Percentiles rank a stretch among this genome's conserved stretches.
Conservation (phyloP, 2,888 invertebrate genomes). For the Drosophila suboccidentalis region DNA sequence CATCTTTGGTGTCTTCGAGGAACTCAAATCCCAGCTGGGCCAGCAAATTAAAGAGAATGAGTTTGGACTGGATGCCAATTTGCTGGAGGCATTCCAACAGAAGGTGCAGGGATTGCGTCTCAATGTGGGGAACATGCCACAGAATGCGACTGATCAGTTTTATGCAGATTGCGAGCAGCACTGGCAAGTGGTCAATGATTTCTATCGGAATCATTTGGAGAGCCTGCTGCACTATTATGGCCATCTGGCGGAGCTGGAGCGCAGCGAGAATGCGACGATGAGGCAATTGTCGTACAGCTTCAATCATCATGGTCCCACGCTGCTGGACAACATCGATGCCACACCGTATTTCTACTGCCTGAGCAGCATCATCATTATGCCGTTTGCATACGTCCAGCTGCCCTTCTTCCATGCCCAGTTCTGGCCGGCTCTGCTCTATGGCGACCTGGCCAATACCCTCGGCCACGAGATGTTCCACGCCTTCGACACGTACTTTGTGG, state of each 20-base stretch:
- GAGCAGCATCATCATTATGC: constrained; percentile 74
- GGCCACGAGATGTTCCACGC: constrained; percentile 82
- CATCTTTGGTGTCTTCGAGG: constrained; percentile 65
- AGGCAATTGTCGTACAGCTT: constrained; percentile 67
- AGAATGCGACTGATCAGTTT: constrained; percentile 58
- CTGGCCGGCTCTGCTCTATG: constrained; percentile 79
- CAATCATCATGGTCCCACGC: constrained; percentile 71
- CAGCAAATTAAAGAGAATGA: constrained; percentile 57
- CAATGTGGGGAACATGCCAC: constrained; percentile 79
- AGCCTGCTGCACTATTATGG: constrained; percentile 66
- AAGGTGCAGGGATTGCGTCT: constrained; percentile 68
- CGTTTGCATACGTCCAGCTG: constrained; percentile 74
- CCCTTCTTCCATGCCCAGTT: constrained; percentile 76
- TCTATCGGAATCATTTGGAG: constrained; percentile 75
- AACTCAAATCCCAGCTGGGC: constrained; percentile 67
- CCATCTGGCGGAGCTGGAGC: constrained; percentile 54
- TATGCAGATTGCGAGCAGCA: constrained; percentile 52
- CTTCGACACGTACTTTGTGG: constrained; percentile 74
- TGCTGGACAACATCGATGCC: constrained; percentile 73
- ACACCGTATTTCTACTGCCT: constrained; percentile 77
- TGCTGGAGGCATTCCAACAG: constrained; percentile 56
- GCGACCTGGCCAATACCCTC: constrained; percentile 78
- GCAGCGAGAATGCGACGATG: constrained; percentile 20
- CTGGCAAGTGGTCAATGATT: constrained; percentile 62
- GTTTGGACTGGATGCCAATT: constrained; percentile 52